phyloP scores from a whole-genome alignment of 2,797 vertebrate genomes.

The Dicrostonyx torquatus region DNA sequence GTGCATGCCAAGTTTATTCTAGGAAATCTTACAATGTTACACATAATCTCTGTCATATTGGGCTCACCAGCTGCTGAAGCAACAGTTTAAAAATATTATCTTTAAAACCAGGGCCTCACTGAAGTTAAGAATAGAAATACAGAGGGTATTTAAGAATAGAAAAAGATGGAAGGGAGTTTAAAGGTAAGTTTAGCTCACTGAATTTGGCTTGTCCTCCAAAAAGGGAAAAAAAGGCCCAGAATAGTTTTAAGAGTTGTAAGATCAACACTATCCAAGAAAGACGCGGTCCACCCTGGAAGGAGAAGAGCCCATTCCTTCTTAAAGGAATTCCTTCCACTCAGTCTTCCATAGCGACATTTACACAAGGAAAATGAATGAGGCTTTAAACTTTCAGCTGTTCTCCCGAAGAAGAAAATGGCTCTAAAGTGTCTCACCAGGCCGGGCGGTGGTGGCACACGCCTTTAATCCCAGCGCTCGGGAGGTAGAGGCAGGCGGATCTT shows the following conservation, averaged over 20 bases:
- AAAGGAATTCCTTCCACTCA: background rate
- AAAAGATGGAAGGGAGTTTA: background rate
- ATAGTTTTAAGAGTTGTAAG: background rate
- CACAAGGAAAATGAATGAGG: background rate
- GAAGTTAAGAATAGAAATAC: conserved; percentile 52
- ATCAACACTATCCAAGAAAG: background rate
- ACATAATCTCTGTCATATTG: background rate
- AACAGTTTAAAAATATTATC: conserved; percentile 28
- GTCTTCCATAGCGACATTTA: background rate
- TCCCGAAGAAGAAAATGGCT: background rate
- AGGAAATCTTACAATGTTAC: conserved; percentile 60
- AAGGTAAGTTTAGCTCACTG: background rate
- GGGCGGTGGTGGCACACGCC: no score
- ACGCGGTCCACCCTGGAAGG: background rate
- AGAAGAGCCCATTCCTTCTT: background rate
- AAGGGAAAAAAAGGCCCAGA: background rate
- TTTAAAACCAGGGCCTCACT: background rate
- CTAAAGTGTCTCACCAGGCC: background rate
- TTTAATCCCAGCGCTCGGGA: no score
- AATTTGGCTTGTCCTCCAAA: background rate
- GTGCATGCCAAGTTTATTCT: conserved; percentile 59
- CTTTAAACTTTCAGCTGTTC: background rate
- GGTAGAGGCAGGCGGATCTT: no score
- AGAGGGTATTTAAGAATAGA: conserved; percentile 22
- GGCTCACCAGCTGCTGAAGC: background rate